These are phyloP conservation scores for Zaprionus davidi DNA, from an alignment of 1,140 invertebrate species.

Conservation along the genomic window DNA sequence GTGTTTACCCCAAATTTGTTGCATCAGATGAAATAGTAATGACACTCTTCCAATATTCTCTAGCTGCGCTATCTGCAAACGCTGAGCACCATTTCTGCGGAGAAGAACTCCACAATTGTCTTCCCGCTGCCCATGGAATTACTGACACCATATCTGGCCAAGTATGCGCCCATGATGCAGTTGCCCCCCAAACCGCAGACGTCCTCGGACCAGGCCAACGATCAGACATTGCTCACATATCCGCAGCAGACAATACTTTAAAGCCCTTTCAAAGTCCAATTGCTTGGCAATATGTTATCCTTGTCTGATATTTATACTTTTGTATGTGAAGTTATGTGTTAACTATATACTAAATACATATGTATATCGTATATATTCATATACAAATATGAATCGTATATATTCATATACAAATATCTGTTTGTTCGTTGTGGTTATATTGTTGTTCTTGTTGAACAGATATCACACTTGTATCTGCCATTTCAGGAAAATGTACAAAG, in stretches of 20 bases:
- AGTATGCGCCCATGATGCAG: slow-evolving; percentile 57
- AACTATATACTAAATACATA: not conserved
- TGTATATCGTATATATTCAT: not conserved
- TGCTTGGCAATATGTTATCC: not conserved
- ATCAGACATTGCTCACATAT: not conserved
- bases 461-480: no score
- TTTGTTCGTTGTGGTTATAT: no score
- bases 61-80: slow-evolving; percentile 86
- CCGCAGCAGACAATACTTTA: slow-evolving; percentile 3
- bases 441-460: no score
- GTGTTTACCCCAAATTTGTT: not conserved
- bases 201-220: slow-evolving; percentile 6
- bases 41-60: not conserved
- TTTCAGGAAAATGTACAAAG: no score
- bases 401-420: not conserved
- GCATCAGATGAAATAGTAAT: not conserved
- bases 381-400: not conserved
- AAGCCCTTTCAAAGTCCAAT: not conserved
- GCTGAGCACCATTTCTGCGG: slow-evolving; percentile 93
- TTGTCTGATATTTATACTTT: not conserved
- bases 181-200: slow-evolving; percentile 23
- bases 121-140: slow-evolving; percentile 94
- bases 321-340: not conserved
- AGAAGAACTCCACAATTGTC: slow-evolving; percentile 97
- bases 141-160: slow-evolving; percentile 84